These are phyloP conservation scores for Parascotia fuliginaria DNA, from an alignment of 2,888 invertebrate genomes.

Conservation along the genomic window DNA sequence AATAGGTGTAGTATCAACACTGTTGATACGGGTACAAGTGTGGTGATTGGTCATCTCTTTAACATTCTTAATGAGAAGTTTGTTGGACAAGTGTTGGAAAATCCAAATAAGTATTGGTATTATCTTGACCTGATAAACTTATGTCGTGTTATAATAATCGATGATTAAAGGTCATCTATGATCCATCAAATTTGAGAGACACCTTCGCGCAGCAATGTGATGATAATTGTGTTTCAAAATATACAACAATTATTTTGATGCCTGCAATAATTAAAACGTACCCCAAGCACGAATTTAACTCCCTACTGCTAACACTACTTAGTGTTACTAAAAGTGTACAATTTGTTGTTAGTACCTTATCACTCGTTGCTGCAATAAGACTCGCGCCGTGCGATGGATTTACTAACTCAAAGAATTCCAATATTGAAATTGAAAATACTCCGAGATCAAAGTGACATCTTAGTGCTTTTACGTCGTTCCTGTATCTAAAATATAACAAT, in stretches of 20 bases:
- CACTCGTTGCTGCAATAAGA: conserved; percentile 1
- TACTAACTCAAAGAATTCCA: not conserved
- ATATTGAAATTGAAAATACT: too few relatives aligned
- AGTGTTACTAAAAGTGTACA: not conserved
- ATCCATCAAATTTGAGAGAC: too few relatives aligned
- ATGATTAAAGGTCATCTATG: too few relatives aligned
- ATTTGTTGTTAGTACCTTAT: conserved; percentile 4
- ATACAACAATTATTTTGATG: too few relatives aligned
- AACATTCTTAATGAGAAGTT: not conserved
- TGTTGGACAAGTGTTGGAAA: not conserved
- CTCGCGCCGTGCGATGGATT: not conserved
- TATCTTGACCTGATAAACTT: not conserved
- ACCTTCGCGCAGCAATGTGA: too few relatives aligned
- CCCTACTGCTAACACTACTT: not conserved
- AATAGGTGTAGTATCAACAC: conserved; percentile 8
- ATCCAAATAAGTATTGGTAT: not conserved
- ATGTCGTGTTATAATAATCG: too few relatives aligned
- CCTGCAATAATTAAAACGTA: too few relatives aligned
- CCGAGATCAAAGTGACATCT: too few relatives aligned
- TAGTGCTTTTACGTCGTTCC: too few relatives aligned
- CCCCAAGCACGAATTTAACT: not conserved
- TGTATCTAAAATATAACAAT: too few relatives aligned
- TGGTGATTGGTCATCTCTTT: conserved; percentile 1
- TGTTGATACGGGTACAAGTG: conserved; percentile 14
- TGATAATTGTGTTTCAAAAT: too few relatives aligned